Conservation (phyloP, 64 coral and sea anemone genomes). For the Pachyseris speciosa region DNA sequence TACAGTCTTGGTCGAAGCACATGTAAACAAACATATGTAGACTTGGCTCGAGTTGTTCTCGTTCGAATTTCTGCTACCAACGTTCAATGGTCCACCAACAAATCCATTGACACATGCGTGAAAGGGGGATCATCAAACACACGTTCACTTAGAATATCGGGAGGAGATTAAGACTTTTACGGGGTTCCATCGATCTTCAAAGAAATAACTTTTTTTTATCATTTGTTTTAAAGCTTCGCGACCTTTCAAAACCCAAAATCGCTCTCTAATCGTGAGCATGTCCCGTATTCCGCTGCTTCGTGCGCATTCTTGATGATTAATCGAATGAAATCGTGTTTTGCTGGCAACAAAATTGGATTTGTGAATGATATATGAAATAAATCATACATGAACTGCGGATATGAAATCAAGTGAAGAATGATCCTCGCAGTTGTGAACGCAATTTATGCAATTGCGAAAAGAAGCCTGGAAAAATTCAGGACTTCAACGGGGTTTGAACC, state of each 20-base stretch:
- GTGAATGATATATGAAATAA: no score
- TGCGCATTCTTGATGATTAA: constrained; percentile 23
- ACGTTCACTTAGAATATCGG: constrained; percentile 31
- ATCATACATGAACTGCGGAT: no score
- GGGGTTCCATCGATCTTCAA: neutral
- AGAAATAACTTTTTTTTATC: constrained; percentile 19
- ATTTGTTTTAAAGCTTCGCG: constrained; percentile 35
- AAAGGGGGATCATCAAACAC: constrained; percentile 59
- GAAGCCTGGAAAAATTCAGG: no score
- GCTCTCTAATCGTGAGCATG: constrained; percentile 34
- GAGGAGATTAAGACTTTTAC: neutral
- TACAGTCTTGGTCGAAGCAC: constrained; percentile 6
- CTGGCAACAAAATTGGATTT: constrained; percentile 48
- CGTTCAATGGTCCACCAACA: constrained; percentile 4
- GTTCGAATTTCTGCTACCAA: neutral
- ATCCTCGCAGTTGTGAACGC: no score
- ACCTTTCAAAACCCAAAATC: constrained; percentile 38
- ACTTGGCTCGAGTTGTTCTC: neutral
- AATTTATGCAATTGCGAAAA: no score
- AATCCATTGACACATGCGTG: constrained; percentile 41
- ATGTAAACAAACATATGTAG: constrained; percentile 29
- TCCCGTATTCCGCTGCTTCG: neutral
- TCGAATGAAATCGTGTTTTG: neutral
- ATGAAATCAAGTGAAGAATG: no score
- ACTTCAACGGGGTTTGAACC: no score